A percentile compares a stretch with the other conserved stretches of the same genome.
Evolutionary conservation across 2,113 vertebrate genomes (phyloP).

Genomic region (Pluvianellus socialis): DNA sequence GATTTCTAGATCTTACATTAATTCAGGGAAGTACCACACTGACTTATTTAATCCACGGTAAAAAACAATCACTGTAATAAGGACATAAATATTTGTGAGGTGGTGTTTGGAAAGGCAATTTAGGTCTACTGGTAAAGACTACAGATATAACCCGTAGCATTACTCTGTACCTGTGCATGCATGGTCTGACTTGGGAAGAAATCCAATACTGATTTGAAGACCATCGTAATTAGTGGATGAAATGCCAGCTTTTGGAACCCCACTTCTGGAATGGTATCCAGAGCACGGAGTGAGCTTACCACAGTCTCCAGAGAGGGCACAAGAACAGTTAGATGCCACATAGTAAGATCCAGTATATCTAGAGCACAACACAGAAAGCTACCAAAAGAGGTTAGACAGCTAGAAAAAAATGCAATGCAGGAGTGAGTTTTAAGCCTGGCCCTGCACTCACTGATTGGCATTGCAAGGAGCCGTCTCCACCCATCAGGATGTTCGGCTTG

Average conservation of each 20-base stretch:
- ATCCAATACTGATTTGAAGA: neutral
- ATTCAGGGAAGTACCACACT: neutral
- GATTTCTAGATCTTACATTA: neutral
- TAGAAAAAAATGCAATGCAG: neutral
- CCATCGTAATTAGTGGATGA: neutral
- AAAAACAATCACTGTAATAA: neutral
- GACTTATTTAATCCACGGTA: neutral
- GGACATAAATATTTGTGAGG: neutral
- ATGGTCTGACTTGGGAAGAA: neutral
- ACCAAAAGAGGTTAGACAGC: neutral
- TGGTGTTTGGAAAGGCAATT: neutral
- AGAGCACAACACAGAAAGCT: neutral
- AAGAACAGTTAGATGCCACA: neutral
- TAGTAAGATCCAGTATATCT: neutral
- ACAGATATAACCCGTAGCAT: neutral
- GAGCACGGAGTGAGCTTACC: accelerated
- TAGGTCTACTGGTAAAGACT: neutral
- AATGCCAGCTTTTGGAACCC: neutral
- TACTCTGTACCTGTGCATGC: neutral
- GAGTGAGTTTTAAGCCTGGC: neutral
- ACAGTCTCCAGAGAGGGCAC: neutral
- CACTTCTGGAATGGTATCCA: neutral
- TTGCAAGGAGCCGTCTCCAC: neutral
- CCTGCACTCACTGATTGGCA: neutral
- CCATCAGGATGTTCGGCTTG: neutral